Evolutionary conservation across 2,888 invertebrate species (phyloP), one percentile per base, ranked within the genome.

Genomic region (Trileptium ribeirensis): DNA sequence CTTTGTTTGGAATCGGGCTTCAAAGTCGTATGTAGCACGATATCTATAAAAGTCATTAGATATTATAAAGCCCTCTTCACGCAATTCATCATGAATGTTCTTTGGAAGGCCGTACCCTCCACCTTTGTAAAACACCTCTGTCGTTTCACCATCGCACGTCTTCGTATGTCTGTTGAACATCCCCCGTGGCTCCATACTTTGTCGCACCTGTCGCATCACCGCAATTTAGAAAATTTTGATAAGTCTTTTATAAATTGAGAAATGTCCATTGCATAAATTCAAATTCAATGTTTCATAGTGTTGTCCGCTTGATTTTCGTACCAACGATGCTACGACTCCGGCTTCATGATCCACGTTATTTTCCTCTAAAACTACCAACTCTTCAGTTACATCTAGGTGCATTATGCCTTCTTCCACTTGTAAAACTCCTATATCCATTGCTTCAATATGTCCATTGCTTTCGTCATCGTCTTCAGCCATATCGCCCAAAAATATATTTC

Each of bases 21-120:
- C 79, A 78, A 78, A 78, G 64, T 78, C 64, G 64, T 67, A 78
- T n/a, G 38, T 37, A 8, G 79, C 79, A 15, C 29, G 24, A 37
- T 15, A 78, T 29, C 51, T 39, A 31, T 29, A 70, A 36, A 67
- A 31, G 33, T 34, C 67, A 37, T 67, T 0, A 67, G 74, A 34
- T 75, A 29, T 70, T 70, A 33, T 70, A n/a, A 33, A 70, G 3
- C 70, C 70, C n/a, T 70, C 70, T 70, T 70, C 70, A 8, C 31
- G 3, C 15, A 70, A n/a, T 70, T 70, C 70, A 31, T 70, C 70
- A 31, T 70, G 70, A 70, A 70, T 70, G 33, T 8, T 70, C n/a
- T 70, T 70, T 70, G 70, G 33, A 15, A 70, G 36, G 8, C 70
- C 70, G n/a, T 15, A 70, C 3, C 70, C 70, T 8, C 70, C 70